phyloP scores from a whole-genome alignment of 2,113 vertebrate genomes.

The Acanthochromis polyacanthus region DNA sequence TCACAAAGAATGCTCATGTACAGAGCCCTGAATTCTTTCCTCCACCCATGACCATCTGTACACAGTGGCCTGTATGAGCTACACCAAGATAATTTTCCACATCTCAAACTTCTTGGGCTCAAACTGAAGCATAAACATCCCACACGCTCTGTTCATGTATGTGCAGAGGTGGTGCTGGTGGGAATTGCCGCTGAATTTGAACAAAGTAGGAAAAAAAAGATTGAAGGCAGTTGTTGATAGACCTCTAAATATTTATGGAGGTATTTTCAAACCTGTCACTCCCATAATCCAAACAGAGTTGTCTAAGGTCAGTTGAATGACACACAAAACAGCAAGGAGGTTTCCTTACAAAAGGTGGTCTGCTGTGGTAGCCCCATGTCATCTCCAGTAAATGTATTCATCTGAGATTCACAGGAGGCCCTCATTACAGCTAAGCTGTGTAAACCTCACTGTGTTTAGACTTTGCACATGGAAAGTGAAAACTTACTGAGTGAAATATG shows the following conservation, averaged over 20 bases:
- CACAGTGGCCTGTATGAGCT: neutral
- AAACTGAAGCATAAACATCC: neutral
- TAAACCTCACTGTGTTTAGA: too few relatives aligned
- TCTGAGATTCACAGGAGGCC: neutral
- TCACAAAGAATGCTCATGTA: too few relatives aligned
- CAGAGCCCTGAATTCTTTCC: too few relatives aligned
- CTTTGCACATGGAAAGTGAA: too few relatives aligned
- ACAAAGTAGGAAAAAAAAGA: neutral
- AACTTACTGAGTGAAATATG: too few relatives aligned
- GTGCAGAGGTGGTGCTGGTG: neutral
- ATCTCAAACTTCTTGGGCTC: neutral
- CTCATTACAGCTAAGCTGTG: neutral
- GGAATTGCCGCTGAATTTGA: constrained; percentile 4
- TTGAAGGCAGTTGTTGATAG: constrained; percentile 52
- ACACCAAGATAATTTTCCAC: neutral
- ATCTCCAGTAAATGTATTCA: neutral
- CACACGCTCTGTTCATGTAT: neutral
- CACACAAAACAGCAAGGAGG: constrained; percentile 5
- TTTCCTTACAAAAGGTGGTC: neutral
- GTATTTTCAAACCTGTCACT: constrained; percentile 22
- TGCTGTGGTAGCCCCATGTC: too few relatives aligned
- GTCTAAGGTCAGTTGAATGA: constrained; percentile 9
- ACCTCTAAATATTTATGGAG: constrained; percentile 42
- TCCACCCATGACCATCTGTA: too few relatives aligned
- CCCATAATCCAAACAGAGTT: constrained; percentile 10